Conservation (phyloP, 2,888 invertebrate species). For the Megalurothrips usitatus region DNA sequence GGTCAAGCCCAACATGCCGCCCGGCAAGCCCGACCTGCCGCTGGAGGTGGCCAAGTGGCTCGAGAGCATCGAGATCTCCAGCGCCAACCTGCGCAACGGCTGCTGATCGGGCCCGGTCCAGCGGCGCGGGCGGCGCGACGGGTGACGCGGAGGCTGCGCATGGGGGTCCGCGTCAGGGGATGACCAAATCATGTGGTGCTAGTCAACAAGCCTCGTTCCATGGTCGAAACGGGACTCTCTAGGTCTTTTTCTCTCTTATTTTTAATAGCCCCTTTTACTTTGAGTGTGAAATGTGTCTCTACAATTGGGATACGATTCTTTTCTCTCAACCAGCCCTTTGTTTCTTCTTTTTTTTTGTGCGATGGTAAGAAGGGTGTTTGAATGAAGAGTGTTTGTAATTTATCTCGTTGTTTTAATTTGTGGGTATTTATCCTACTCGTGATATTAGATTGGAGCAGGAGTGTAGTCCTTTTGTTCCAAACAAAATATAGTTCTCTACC, state of each 20-base stretch:
- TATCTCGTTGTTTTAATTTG: not conserved
- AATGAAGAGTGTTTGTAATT: too few species aligned
- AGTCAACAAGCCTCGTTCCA: not conserved
- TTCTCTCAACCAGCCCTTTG: too few species aligned
- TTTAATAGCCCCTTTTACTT: not conserved
- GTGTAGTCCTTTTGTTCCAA: not conserved
- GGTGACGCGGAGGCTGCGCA: not conserved
- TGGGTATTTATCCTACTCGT: not conserved
- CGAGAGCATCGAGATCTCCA: conserved; percentile 66
- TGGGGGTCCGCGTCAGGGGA: not conserved
- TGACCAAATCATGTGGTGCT: conserved; percentile 12
- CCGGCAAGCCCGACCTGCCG: conserved; percentile 56
- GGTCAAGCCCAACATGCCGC: conserved; percentile 36
- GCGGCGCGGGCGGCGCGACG: not conserved
- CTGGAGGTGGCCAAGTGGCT: conserved; percentile 65
- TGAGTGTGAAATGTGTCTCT: not conserved
- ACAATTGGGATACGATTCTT: too few species aligned
- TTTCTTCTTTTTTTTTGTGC: not conserved
- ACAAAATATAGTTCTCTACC: not conserved
- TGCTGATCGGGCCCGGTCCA: conserved; percentile 35
- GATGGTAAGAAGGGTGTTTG: not conserved
- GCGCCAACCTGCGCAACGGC: conserved; percentile 55
- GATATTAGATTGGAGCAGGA: not conserved
- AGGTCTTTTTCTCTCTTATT: not conserved
- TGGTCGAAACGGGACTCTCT: not conserved